phyloP scores from a whole-genome alignment of 2,113 vertebrate genomes.

The Stegostoma tigrinum region DNA sequence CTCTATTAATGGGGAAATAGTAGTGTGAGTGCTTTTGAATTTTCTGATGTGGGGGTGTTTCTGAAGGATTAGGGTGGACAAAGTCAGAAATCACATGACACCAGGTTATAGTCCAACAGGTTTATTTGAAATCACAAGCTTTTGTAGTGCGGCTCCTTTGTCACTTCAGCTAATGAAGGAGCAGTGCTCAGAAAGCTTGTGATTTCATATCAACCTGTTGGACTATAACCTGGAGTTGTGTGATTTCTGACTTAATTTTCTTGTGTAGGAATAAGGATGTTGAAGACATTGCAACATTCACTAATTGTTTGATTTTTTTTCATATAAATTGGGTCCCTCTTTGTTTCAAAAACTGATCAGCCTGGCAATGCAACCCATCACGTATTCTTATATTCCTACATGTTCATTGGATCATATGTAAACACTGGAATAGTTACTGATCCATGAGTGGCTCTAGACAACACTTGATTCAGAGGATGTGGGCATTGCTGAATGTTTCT shows the following conservation, averaged over 20 bases:
- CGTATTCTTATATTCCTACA: background rate
- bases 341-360: background rate
- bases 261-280: background rate
- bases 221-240: no score
- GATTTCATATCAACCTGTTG: no score
- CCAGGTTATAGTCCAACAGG: no score
- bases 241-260: no score
- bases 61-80: no score
- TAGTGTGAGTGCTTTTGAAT: background rate
- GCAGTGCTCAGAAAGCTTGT: no score
- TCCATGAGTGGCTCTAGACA: background rate
- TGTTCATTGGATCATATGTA: background rate
- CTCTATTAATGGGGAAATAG: background rate
- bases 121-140: no score
- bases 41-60: background rate
- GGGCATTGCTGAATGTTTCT: no score
- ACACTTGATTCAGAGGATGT: no score
- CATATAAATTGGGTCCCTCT: background rate
- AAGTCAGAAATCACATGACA: no score
- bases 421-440: background rate
- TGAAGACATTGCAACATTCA: background rate
- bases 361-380: background rate
- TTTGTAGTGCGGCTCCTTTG: no score
- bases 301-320: background rate
- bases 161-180: no score